phyloP scores from a whole-genome alignment of 1,140 invertebrate genomes.

The Saccostrea echinata region DNA sequence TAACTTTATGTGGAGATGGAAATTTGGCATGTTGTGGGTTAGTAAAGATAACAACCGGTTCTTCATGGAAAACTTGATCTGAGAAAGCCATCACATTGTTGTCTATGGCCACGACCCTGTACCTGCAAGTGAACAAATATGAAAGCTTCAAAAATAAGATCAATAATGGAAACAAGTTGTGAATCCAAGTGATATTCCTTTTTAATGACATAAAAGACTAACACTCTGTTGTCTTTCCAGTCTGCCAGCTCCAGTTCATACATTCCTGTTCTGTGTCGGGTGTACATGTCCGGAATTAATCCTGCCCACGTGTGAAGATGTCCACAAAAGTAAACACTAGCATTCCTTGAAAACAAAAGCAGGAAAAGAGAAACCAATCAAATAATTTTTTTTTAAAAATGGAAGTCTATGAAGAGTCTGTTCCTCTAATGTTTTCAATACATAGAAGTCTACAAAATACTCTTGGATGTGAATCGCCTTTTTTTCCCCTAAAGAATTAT shows the following conservation, averaged over 20 bases:
- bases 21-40: conserved; percentile 93
- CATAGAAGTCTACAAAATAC: too few species aligned
- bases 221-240: conserved; percentile 95
- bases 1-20: conserved; percentile 85
- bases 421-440: too few species aligned
- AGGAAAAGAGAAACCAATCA: too few species aligned
- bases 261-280: conserved; percentile 89
- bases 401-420: too few species aligned
- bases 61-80: conserved; percentile 87
- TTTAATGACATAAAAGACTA: conserved; percentile 74
- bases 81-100: conserved; percentile 93
- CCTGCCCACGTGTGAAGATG: conserved; percentile 93
- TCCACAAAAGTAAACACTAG: conserved; percentile 92
- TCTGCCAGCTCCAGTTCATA: conserved; percentile 94
- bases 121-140: conserved; percentile 81
- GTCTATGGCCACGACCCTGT: conserved; percentile 90
- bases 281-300: conserved; percentile 91
- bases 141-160: neutral
- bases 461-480: too few species aligned
- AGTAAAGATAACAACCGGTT: conserved; percentile 91
- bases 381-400: too few species aligned
- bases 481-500: too few species aligned
- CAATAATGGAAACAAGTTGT: neutral
- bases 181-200: too few species aligned
- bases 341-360: conserved; percentile 75